Evolutionary conservation across 2,888 invertebrate genomes (phyloP), one percentile per base, ranked within the genome.

Genomic region (Neoitamus cyanurus): DNA sequence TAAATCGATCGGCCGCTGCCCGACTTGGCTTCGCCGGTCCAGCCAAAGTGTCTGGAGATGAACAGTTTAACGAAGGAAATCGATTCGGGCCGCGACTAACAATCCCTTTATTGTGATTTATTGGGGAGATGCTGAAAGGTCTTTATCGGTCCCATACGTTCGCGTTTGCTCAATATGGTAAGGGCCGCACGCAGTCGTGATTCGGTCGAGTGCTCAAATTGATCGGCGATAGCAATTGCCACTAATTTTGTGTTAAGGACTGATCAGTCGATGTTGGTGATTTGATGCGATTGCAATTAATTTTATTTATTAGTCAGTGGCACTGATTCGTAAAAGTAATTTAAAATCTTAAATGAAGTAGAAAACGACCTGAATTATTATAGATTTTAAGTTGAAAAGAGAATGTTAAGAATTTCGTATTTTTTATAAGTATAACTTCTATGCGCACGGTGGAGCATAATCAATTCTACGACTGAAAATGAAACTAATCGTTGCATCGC

Each of bases 91-190:
- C 5, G 9, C 25, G 36, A 36, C 36, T 20, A 73, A 73, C 73
- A 73, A 73, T 73, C 20, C 20, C 11, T 73, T 73, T 36, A 73
- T 73, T 73, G 37, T 73, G 73, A 73, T 73, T 73, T 73, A 73
- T 73, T 36, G 36, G 37, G 20, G 20, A 73, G 20, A 15, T 36
- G 73, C 15, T 73, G 34, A 73, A 36, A 73, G 73, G 73, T 73
- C 73, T 73, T 73, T 34, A 73, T 73, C 13, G 11, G 25, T 5
- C 36, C 36, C 73, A 73, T 73, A 5, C 73, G 34, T 73, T 73
- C 36, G 11, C 15, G 36, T 73, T 73, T 20, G 4, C n/a, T 73
- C 34, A 20, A 37, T 36, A 20, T 36, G 25, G 11, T 15, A 73
- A 73, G 73, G 73, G 73, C 36, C 73, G 25, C 5, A 58, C 25